Evolutionary conservation across 2,888 invertebrate species (phyloP).

Genomic region (Chrysomela aeneicollis): DNA sequence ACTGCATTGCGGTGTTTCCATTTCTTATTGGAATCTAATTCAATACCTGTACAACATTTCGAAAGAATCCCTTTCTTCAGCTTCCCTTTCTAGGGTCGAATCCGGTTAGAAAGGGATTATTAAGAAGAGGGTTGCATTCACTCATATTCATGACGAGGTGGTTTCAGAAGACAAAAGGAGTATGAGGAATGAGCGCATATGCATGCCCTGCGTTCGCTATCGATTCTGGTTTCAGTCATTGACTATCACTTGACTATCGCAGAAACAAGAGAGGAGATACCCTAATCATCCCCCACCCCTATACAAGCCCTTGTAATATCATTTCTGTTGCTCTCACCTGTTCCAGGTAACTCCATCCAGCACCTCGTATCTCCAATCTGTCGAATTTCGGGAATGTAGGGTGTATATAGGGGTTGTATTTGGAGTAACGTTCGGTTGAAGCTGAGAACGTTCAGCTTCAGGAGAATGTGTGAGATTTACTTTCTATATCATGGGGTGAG

Average conservation of each 20-base stretch:
- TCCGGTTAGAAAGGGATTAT: not conserved
- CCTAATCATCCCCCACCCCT: conserved; percentile 45
- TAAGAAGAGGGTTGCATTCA: not conserved
- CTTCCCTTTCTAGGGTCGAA: not conserved
- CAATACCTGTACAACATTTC: not conserved
- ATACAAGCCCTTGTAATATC: not conserved
- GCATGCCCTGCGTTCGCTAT: conserved; percentile 50
- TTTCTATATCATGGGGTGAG: no score
- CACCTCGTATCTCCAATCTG: no score
- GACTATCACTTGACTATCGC: conserved; percentile 44
- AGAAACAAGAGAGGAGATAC: conserved; percentile 48
- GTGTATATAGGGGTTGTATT: no score
- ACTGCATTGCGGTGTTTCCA: conserved; percentile 20
- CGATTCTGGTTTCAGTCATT: conserved; percentile 44
- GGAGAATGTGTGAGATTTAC: no score
- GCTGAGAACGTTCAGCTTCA: no score
- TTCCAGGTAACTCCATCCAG: conserved; percentile 33
- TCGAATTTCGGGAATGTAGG: no score
- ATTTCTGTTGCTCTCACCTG: conserved; percentile 35
- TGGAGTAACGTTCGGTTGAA: no score
- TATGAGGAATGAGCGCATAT: conserved; percentile 46
- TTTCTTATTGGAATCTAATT: not conserved
- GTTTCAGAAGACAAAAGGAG: conserved; percentile 20
- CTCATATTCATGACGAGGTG: not conserved
- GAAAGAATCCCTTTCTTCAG: conserved; percentile 1